Conservation (phyloP, 2,888 invertebrate genomes). For the Leptinotarsa peninsularis region DNA sequence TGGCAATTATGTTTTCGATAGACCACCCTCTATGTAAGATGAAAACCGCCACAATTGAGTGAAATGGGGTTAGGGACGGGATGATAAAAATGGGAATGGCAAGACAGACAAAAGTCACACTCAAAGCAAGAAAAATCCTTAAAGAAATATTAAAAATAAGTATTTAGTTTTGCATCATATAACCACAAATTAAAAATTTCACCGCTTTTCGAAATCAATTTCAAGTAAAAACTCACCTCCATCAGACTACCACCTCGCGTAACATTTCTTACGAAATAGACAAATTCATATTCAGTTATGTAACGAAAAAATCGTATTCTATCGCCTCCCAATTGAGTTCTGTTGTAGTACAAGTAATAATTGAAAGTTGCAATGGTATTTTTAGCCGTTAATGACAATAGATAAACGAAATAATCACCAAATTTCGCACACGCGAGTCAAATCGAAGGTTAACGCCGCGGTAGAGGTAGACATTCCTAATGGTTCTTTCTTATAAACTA, state of each 20-base stretch:
- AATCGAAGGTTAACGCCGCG: slow-evolving; percentile 5
- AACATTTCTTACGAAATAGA: too few species aligned
- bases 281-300: neutral
- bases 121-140: too few species aligned
- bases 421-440: slow-evolving; percentile 14
- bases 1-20: neutral
- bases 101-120: too few species aligned
- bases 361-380: slow-evolving; percentile 6
- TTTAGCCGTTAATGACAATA: slow-evolving; percentile 1
- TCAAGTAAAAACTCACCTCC: neutral
- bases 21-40: neutral
- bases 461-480: neutral
- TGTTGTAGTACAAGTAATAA: slow-evolving; percentile 6
- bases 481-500: neutral
- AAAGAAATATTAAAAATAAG: too few species aligned
- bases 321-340: slow-evolving; percentile 3
- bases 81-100: too few species aligned
- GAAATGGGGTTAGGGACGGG: too few species aligned
- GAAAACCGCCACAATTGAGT: too few species aligned
- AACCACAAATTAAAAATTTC: too few species aligned
- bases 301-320: slow-evolving; percentile 1
- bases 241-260: neutral
- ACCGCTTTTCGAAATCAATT: too few species aligned
- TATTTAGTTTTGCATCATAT: too few species aligned
- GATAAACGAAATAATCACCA: slow-evolving; percentile 13